Percentiles rank a stretch among this genome's conserved stretches.
These are phyloP conservation scores for Ammodytes marinus DNA, from an alignment of 2,113 vertebrate species.

Conservation along the genomic window DNA sequence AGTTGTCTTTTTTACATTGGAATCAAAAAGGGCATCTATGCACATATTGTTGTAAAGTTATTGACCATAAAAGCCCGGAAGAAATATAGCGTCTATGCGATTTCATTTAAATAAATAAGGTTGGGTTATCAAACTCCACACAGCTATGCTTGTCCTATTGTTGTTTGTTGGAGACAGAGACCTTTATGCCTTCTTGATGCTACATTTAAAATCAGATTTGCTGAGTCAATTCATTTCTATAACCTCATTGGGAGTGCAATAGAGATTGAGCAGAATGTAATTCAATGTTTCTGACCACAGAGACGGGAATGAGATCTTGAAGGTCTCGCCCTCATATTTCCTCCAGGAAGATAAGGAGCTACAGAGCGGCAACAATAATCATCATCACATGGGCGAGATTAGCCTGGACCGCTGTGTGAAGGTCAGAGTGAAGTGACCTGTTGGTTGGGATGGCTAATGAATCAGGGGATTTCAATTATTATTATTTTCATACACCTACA, in stretches of 20 bases:
- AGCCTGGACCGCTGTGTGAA: background rate
- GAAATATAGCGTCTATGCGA: background rate
- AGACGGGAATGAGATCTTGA: background rate
- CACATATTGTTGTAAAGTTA: background rate
- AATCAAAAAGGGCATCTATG: background rate
- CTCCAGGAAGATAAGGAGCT: conserved; percentile 5
- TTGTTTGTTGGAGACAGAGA: too few species aligned
- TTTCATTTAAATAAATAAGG: background rate
- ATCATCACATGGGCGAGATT: conserved; percentile 15
- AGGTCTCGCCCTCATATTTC: conserved; percentile 17
- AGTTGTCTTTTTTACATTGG: background rate
- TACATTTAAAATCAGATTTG: background rate
- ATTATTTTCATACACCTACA: background rate
- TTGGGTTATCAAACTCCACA: background rate
- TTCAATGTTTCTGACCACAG: background rate
- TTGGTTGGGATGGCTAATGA: background rate
- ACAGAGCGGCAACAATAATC: conserved; percentile 6
- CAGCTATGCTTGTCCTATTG: background rate
- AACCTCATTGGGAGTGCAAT: background rate
- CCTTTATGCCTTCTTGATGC: background rate
- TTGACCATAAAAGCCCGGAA: too few species aligned
- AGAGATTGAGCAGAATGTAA: background rate
- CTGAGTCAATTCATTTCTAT: background rate
- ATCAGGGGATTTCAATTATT: conserved; percentile 1
- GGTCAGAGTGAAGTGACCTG: background rate